Base-by-base conservation (phyloP, 2,888 invertebrate species). In the Zaprionus obscuricornis region DNA sequence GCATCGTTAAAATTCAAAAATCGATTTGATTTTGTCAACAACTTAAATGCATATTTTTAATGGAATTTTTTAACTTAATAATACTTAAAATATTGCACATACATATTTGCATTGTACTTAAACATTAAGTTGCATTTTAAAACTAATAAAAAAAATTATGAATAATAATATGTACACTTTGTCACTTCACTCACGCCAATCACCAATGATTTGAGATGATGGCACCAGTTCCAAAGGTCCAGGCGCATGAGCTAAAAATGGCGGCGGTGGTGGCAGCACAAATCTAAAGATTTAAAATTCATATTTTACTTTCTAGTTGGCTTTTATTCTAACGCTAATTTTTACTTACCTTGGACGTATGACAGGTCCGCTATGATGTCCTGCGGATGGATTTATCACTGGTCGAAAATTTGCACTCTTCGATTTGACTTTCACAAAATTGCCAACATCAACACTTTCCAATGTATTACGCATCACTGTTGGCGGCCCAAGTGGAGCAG, bases 101-200 rank as follows among this genome's bases (percentile, higher is more conserved):
- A n/a, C n/a, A n/a, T n/a, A n/a, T n/a, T n/a, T n/a, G n/a, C n/a
- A n/a, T n/a, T n/a, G n/a, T n/a, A n/a, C n/a, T n/a, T n/a, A n/a
- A n/a, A n/a, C n/a, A n/a, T n/a, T n/a, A n/a, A n/a, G n/a, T n/a
- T n/a, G n/a, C n/a, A n/a, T n/a, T n/a, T n/a, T n/a, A n/a, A n/a
- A n/a, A n/a, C n/a, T n/a, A n/a, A n/a, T n/a, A n/a, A n/a, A n/a
- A n/a, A n/a, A n/a, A n/a, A n/a, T n/a, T n/a, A n/a, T n/a, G n/a
- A n/a, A n/a, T n/a, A n/a, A n/a, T n/a, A n/a, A n/a, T n/a, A n/a
- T n/a, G n/a, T n/a, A n/a, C n/a, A n/a, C n/a, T n/a, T n/a, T n/a
- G n/a, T n/a, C n/a, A n/a, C n/a, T 29, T 63, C 34, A 81, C 18
- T 84, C 83, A 20, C 72, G 82, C 86, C 86, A 81, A 11, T 81